Evolutionary conservation across 2,888 invertebrate species (phyloP).

Genomic region (Auanema freiburgensis): DNA sequence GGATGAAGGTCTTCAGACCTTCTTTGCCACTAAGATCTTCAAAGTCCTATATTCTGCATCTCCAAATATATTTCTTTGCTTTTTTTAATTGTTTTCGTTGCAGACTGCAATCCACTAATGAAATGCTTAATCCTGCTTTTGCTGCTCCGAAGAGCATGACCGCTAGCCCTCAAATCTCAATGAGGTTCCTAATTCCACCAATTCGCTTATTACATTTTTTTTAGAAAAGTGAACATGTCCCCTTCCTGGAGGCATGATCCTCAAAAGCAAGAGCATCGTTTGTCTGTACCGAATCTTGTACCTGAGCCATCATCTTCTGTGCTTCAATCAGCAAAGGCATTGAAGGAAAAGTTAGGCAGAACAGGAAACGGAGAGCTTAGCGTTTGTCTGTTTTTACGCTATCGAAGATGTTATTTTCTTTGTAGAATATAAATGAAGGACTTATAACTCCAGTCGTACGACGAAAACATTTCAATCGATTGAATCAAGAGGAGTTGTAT

Average conservation of each 20-base stretch:
- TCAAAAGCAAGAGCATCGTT: slow-evolving; percentile 32
- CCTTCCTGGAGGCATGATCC: slow-evolving; percentile 1
- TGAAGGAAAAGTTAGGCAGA: slow-evolving; percentile 41
- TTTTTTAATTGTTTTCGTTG: slow-evolving; percentile 15
- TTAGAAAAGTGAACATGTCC: slow-evolving; percentile 4
- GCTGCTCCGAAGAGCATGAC: slow-evolving; percentile 24
- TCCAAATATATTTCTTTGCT: slow-evolving; percentile 12
- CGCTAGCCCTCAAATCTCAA: slow-evolving; percentile 29
- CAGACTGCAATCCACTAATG: slow-evolving; percentile 40
- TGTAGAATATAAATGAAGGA: slow-evolving; percentile 60
- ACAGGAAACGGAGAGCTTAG: slow-evolving; percentile 37
- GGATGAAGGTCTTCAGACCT: no score
- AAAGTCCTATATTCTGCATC: slow-evolving; percentile 2
- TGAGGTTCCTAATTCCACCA: slow-evolving; percentile 21
- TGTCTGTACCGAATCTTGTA: slow-evolving; percentile 45
- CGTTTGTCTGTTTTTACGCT: slow-evolving; percentile 16
- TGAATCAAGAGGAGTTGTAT: slow-evolving; percentile 5
- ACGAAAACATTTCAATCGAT: slow-evolving; percentile 39
- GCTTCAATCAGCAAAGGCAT: slow-evolving; percentile 35
- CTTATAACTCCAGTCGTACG: slow-evolving; percentile 56
- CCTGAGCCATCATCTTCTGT: slow-evolving; percentile 21
- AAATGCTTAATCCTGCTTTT: slow-evolving; percentile 23
- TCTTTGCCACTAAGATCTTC: no score
- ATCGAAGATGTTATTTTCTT: not conserved
- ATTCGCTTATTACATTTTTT: no score